Conservation (phyloP, 2,113 vertebrate species). For the Chunga burmeisteri region DNA sequence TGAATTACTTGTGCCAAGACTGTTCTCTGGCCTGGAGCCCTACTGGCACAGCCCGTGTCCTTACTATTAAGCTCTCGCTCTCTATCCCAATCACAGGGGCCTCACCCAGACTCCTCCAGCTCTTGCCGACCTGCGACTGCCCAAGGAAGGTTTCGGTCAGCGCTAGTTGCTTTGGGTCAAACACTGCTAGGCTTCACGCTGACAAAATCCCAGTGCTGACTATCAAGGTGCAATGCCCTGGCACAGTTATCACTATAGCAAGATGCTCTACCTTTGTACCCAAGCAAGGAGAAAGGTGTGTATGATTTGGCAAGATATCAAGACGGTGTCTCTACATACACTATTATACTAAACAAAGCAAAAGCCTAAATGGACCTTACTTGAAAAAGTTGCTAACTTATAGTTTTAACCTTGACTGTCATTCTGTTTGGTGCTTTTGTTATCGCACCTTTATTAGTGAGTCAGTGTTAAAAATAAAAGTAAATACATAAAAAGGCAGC, state of each 20-base stretch:
- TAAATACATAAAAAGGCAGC: not conserved
- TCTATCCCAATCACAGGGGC: not conserved
- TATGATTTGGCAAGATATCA: not conserved
- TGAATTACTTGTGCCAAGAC: not conserved
- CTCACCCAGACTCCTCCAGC: not conserved
- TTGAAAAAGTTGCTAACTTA: not conserved
- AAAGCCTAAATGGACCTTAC: not conserved
- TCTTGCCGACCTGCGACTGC: not conserved
- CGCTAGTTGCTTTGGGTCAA: not conserved
- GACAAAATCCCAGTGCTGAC: rapidly evolving
- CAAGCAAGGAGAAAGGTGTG: not conserved
- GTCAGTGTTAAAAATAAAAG: not conserved
- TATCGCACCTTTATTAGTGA: not conserved
- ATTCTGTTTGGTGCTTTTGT: not conserved
- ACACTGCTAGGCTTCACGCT: not conserved
- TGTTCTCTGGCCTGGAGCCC: not conserved
- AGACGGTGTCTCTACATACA: not conserved
- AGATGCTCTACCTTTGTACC: not conserved
- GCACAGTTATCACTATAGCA: not conserved
- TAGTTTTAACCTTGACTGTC: not conserved
- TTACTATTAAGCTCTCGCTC: not conserved
- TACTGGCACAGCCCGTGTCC: not conserved
- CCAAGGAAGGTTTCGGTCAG: not conserved
- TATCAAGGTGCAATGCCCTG: not conserved
- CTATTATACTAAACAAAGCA: not conserved